Evolutionary conservation across 2,888 invertebrate genomes (phyloP).

Genomic region (Sarcophaga caerulescens): DNA sequence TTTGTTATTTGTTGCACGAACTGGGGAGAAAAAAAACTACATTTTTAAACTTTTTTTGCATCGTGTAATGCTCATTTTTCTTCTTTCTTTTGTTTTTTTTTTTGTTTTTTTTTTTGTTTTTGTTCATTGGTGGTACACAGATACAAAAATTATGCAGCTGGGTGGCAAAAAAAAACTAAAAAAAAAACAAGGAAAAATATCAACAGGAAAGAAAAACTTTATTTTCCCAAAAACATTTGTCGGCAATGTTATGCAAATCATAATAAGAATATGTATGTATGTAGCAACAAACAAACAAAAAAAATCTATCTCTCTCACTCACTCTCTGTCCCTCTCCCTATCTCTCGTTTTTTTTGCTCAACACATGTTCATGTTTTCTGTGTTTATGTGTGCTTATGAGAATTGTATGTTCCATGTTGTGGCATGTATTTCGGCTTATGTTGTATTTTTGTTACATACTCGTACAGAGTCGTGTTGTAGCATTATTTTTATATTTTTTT

Average conservation of each 20-base stretch:
- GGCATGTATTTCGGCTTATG: conserved; percentile 34
- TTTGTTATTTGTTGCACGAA: neutral
- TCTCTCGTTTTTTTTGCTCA: conserved; percentile 9
- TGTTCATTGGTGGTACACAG: neutral
- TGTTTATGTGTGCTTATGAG: neutral
- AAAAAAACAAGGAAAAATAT: neutral
- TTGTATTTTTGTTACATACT: conserved; percentile 14
- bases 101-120: neutral
- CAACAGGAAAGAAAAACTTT: conserved; percentile 44
- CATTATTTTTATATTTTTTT: conserved; percentile 14
- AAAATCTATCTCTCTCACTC: conserved; percentile 36
- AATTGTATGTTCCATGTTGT: conserved; percentile 31
- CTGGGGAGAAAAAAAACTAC: too few relatives aligned
- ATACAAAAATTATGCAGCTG: neutral
- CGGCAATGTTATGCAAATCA: conserved; percentile 65
- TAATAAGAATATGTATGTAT: conserved; percentile 20
- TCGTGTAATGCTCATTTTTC: conserved; percentile 1
- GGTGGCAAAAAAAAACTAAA: conserved; percentile 3
- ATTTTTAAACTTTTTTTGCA: neutral
- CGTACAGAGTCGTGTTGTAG: conserved; percentile 10
- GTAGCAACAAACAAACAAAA: conserved; percentile 14
- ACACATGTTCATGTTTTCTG: neutral
- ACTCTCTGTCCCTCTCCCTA: neutral
- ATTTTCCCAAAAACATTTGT: conserved; percentile 39
- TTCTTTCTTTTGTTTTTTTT: neutral